These are phyloP conservation scores for Aphelinus atriplicis DNA, from an alignment of 1,140 invertebrate genomes.

Conservation along the genomic window DNA sequence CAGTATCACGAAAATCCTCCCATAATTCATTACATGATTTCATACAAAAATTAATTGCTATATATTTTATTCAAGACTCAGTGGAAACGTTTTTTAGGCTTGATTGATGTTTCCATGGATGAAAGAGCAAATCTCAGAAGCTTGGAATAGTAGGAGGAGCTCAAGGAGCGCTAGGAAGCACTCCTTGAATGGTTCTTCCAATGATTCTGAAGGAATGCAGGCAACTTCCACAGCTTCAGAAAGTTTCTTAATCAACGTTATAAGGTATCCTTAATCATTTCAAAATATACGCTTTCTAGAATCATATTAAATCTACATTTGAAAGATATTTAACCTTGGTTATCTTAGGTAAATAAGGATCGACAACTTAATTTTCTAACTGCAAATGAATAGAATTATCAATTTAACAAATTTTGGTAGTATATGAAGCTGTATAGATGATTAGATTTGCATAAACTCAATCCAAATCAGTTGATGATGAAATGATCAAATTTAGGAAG, in stretches of 20 bases:
- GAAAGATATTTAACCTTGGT: too few species aligned
- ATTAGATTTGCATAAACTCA: too few species aligned
- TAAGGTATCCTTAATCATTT: constrained; percentile 49
- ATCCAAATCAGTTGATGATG: background rate
- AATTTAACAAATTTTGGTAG: too few species aligned
- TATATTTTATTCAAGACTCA: background rate
- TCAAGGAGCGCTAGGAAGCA: constrained; percentile 52
- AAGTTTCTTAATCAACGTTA: constrained; percentile 58
- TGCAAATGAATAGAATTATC: too few species aligned
- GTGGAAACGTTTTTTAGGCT: constrained; percentile 38
- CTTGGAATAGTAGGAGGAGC: constrained; percentile 60
- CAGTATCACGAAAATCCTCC: constrained; percentile 6
- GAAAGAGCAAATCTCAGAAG: constrained; percentile 58
- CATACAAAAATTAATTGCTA: background rate
- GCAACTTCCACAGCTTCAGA: constrained; percentile 46
- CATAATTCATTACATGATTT: background rate
- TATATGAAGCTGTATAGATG: too few species aligned
- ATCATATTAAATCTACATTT: background rate
- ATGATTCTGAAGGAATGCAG: constrained; percentile 46
- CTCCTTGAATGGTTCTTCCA: constrained; percentile 51
- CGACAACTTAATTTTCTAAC: too few species aligned
- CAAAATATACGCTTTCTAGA: background rate
- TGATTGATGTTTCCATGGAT: constrained; percentile 64
- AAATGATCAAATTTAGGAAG: constrained; percentile 29
- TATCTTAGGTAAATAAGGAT: too few species aligned